Percentiles rank a stretch among this genome's conserved stretches.
Conservation (phyloP, 92 coral and sea anemone genomes). For the Hydrozoanthus gracilis region DNA sequence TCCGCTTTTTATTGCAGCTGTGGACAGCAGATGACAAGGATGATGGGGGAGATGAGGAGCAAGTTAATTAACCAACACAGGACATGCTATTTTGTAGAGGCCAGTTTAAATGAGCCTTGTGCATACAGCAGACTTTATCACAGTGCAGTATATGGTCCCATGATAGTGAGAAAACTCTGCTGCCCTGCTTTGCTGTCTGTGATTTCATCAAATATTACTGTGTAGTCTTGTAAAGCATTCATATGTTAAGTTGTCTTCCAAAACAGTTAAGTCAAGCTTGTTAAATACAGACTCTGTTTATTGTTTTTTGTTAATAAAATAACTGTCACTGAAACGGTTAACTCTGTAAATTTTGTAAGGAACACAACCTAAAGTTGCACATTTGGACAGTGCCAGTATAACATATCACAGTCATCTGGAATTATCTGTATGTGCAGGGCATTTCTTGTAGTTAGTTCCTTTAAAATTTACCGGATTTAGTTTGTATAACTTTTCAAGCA, state of each 20-base stretch:
- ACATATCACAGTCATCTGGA: not conserved
- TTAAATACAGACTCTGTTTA: not conserved
- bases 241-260: not conserved
- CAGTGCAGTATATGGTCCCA: conserved; percentile 17
- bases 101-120: conserved; percentile 23
- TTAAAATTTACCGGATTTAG: not conserved
- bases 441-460: not conserved
- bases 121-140: conserved; percentile 1
- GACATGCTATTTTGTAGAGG: not conserved
- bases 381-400: not conserved
- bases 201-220: conserved; percentile 26
- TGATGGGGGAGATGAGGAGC: not conserved
- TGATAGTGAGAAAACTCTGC: not conserved
- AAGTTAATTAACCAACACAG: conserved; percentile 8
- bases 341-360: too few species aligned
- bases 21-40: conserved; percentile 23
- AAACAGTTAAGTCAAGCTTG: not conserved
- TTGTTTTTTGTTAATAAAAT: conserved; percentile 5
- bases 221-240: conserved; percentile 25
- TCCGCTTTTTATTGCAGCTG: not conserved
- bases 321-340: not conserved
- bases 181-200: not conserved
- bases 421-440: not conserved
- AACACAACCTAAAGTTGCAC: not conserved
- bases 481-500: conserved; percentile 12